A percentile compares a stretch with the other conserved stretches of the same genome.
phyloP scores from a whole-genome alignment of 2,113 vertebrate genomes.

The Atrichornis clamosus region DNA sequence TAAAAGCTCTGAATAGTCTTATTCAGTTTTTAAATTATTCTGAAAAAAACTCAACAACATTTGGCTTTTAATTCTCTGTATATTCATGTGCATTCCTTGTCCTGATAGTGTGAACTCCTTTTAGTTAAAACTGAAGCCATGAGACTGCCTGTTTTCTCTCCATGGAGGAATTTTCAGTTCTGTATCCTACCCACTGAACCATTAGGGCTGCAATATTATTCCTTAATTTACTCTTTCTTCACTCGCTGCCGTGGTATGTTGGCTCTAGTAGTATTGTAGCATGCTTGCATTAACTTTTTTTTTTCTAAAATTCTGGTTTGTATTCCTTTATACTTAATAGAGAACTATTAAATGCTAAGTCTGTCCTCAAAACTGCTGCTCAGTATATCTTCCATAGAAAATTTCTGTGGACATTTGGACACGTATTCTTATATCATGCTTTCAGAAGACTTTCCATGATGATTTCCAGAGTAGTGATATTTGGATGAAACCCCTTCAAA shows the following conservation, averaged over 20 bases:
- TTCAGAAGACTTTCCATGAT: neutral
- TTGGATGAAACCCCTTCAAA: neutral
- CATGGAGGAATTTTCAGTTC: neutral
- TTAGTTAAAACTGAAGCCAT: neutral
- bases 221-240: neutral
- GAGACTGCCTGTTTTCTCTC: neutral
- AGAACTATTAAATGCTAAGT: neutral
- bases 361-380: neutral
- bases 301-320: neutral
- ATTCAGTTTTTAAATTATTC: neutral
- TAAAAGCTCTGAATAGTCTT: neutral
- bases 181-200: neutral
- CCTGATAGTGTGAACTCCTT: neutral
- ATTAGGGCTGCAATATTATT: neutral
- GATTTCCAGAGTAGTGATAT: neutral
- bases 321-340: neutral
- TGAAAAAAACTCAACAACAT: fast-evolving
- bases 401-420: neutral
- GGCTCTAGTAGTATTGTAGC: neutral
- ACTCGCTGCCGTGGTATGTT: neutral
- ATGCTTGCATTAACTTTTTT: neutral
- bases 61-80: neutral
- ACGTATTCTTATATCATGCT: neutral
- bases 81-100: neutral
- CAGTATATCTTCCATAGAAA: neutral